A percentile compares a stretch with the other conserved stretches of the same genome.
phyloP scores from a whole-genome alignment of 2,113 vertebrate species.

The Chroicocephalus ridibundus region DNA sequence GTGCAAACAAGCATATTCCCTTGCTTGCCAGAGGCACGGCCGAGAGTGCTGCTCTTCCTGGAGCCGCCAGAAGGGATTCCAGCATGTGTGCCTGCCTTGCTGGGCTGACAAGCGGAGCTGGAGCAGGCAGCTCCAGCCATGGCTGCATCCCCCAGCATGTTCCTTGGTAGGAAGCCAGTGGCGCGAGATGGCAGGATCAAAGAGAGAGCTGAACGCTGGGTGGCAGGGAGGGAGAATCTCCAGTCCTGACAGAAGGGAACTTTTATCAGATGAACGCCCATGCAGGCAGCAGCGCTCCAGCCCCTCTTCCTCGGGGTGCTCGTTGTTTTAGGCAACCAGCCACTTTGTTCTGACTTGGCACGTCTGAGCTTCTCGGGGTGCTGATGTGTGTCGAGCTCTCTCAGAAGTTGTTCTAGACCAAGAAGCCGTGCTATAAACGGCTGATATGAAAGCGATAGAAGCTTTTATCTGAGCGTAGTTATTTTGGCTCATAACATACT shows the following conservation, averaged over 20 bases:
- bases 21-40: conserved; percentile 10
- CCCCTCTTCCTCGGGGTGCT: neutral
- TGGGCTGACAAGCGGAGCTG: conserved; percentile 17
- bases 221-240: neutral
- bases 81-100: neutral
- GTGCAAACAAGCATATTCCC: neutral
- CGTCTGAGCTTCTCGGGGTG: neutral
- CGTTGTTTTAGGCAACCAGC: neutral
- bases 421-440: neutral
- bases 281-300: neutral
- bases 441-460: neutral
- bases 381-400: neutral
- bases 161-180: conserved; percentile 13
- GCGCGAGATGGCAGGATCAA: neutral
- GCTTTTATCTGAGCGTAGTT: neutral
- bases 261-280: neutral
- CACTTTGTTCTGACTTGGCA: neutral
- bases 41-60: neutral
- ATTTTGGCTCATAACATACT: neutral
- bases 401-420: neutral
- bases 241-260: neutral
- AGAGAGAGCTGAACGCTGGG: neutral
- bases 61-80: conserved; percentile 25
- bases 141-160: neutral
- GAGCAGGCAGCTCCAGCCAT: conserved; percentile 8